A percentile compares a stretch with the other conserved stretches of the same genome.
Evolutionary conservation across 2,888 invertebrate species (phyloP).

Genomic region (Punctoribates punctum): DNA sequence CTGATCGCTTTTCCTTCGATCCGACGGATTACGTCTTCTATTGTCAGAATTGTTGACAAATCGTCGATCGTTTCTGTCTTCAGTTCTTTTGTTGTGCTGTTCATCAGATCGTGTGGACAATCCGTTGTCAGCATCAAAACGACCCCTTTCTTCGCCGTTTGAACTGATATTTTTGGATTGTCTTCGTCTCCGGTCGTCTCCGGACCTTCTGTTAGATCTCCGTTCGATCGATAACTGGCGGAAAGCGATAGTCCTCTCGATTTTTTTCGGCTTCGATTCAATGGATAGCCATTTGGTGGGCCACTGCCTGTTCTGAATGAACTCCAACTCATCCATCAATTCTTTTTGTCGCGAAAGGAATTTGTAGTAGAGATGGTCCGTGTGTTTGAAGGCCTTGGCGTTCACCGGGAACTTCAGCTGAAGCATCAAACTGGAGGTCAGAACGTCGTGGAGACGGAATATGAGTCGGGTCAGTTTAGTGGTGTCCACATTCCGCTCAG

Average conservation of each 20-base stretch:
- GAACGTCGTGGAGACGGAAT: neutral
- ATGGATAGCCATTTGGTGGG: neutral
- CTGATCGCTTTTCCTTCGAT: neutral
- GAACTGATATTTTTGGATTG: neutral
- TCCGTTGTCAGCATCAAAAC: neutral
- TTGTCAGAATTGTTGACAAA: slow-evolving; percentile 10
- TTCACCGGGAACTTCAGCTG: slow-evolving; percentile 25
- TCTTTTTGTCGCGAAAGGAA: neutral
- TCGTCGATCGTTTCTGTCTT: neutral
- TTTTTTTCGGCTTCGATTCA: neutral
- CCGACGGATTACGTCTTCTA: neutral
- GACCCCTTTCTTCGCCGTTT: neutral
- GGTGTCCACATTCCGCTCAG: neutral
- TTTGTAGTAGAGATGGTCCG: neutral
- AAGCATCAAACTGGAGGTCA: slow-evolving; percentile 20
- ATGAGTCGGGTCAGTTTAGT: slow-evolving; percentile 13
- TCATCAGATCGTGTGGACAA: neutral
- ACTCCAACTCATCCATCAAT: slow-evolving; percentile 13
- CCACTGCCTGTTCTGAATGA: slow-evolving; percentile 5
- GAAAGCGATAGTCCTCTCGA: neutral
- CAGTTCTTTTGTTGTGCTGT: neutral
- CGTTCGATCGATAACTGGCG: neutral
- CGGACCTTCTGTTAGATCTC: neutral
- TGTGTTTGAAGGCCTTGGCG: neutral
- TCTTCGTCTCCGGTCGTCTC: neutral